phyloP scores from a whole-genome alignment of 2,888 invertebrate genomes.

The Rotaria sp. region DNA sequence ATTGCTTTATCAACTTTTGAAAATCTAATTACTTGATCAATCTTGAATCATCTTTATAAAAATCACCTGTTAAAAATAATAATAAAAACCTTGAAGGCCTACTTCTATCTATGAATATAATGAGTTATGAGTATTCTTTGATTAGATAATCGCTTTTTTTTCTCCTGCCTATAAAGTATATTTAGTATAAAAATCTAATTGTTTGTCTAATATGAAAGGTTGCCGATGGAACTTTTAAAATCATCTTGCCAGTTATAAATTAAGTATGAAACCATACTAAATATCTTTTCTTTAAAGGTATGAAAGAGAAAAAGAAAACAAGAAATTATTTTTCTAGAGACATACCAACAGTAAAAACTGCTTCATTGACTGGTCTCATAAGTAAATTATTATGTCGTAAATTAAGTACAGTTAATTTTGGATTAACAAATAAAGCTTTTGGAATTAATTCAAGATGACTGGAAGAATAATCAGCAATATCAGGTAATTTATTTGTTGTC shows the following conservation, averaged over 20 bases:
- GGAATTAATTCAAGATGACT: slow-evolving; percentile 57
- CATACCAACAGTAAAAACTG: slow-evolving; percentile 49
- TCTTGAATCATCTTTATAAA: too few relatives aligned
- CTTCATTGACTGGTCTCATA: slow-evolving; percentile 52
- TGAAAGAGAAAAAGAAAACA: neutral
- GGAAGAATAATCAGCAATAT: slow-evolving; percentile 56
- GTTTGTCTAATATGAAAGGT: neutral
- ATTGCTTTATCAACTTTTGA: too few relatives aligned
- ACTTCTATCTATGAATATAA: too few relatives aligned
- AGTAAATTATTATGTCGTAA: slow-evolving; percentile 55
- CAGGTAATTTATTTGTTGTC: slow-evolving; percentile 55
- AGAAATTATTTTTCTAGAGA: neutral
- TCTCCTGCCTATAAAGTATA: too few relatives aligned
- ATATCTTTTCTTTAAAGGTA: neutral
- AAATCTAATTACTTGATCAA: too few relatives aligned
- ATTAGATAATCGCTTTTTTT: too few relatives aligned
- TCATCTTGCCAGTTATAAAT: neutral
- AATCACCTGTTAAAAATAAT: too few relatives aligned
- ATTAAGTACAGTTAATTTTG: slow-evolving; percentile 53
- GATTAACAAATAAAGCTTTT: slow-evolving; percentile 55
- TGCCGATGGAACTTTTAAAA: neutral
- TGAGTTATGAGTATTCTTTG: too few relatives aligned
- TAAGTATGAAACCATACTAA: neutral
- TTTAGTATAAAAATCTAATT: too few relatives aligned
- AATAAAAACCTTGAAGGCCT: too few relatives aligned